Evolutionary conservation across 2,797 vertebrate species (phyloP).

Genomic region (Coendou prehensilis): DNA sequence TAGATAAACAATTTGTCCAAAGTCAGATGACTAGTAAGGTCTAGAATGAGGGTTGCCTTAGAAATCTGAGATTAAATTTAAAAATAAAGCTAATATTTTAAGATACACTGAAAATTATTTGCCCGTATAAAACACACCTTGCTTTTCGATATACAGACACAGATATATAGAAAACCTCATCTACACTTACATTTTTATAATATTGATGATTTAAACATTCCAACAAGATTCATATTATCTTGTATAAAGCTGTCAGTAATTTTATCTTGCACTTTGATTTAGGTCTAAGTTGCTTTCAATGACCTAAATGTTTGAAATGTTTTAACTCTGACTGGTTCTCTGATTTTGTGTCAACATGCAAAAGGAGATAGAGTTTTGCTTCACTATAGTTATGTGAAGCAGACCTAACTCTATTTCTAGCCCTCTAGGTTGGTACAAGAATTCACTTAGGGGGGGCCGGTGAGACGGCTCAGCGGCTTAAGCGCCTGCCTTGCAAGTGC

Average conservation of each 20-base stretch:
- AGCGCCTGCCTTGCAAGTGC: no score
- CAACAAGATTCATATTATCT: background rate
- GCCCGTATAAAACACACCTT: background rate
- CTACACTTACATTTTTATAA: background rate
- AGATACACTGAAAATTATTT: background rate
- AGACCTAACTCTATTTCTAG: background rate
- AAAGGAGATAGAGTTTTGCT: background rate
- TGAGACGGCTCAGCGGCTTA: no score
- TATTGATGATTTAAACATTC: background rate
- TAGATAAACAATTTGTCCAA: background rate
- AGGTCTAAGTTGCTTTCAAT: background rate
- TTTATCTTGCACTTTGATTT: background rate
- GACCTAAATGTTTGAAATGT: background rate
- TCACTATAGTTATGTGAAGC: background rate
- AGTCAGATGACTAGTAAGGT: background rate
- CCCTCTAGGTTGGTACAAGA: no score
- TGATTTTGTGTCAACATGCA: background rate
- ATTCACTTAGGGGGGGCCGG: background rate
- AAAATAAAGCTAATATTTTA: background rate
- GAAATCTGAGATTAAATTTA: background rate
- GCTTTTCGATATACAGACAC: background rate
- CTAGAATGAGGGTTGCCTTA: background rate
- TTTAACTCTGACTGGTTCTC: background rate
- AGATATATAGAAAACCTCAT: background rate
- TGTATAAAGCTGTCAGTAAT: background rate